phyloP scores from a whole-genome alignment of 2,113 vertebrate genomes.

The Brevimyrus niger region DNA sequence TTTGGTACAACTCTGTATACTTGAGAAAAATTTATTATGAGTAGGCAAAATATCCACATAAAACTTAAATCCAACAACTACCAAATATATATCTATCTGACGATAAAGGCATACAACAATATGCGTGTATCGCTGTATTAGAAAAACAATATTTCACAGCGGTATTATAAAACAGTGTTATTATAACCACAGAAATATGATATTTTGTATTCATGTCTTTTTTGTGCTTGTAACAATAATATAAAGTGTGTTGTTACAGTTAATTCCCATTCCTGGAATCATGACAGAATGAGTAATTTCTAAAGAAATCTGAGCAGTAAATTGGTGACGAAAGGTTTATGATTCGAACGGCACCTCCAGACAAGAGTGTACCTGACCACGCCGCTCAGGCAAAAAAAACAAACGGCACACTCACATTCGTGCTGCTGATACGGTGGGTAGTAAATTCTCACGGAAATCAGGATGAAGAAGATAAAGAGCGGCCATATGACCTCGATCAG shows the following conservation, averaged over 20 bases:
- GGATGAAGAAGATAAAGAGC: constrained; percentile 93
- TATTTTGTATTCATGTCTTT: not conserved
- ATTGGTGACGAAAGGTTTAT: not conserved
- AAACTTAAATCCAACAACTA: not conserved
- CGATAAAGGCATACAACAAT: not conserved
- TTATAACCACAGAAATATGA: not conserved
- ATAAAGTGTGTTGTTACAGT: not conserved
- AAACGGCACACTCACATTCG: constrained; percentile 78
- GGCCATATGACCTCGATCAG: constrained; percentile 90
- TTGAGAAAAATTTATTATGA: constrained; percentile 17
- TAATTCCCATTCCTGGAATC: not conserved
- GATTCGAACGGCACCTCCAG: not conserved
- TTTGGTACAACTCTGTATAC: not conserved
- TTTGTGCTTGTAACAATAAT: not conserved
- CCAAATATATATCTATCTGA: not conserved
- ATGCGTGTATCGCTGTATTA: not conserved
- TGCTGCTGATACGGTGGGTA: constrained; percentile 95
- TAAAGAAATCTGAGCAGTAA: not conserved
- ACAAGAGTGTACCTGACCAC: not conserved
- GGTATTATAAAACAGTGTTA: not conserved
- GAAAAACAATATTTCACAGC: not conserved
- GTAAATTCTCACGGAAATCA: constrained; percentile 83
- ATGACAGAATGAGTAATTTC: not conserved
- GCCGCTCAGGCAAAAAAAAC: not conserved
- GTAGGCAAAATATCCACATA: not conserved